Base-by-base conservation (phyloP, 1,140 invertebrate species). In the Ylistrum balloti region DNA sequence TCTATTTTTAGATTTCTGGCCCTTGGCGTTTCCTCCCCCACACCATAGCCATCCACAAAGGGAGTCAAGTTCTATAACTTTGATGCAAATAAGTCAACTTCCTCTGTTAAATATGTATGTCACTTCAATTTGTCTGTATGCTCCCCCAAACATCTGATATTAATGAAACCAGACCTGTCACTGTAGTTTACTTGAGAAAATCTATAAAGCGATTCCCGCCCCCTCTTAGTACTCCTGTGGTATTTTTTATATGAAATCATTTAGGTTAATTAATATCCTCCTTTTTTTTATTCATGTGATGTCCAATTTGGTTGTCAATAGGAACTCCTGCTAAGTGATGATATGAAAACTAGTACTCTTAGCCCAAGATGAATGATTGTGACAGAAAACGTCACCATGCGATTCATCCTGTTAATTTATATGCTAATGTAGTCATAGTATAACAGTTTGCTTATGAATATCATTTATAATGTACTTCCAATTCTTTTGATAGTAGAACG, bases 21-120 rank as follows among this genome's bases (percentile, higher is more conserved):
- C 56, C 56, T n/a, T 28, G n/a, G 56, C 56, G 5, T 74, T 74
- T 74, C 56, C 56, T 74, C 56, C 56, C 56, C 56, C 56, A 74
- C 56, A 74, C n/a, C 56, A 74, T 28, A 74, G n/a, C 0, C 22
- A 3, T 74, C 20, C 17, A 74, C 56, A 74, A 74, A 28, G 56
- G 56, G 56, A 28, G 22, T 74, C 56, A 74, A n/a, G 28, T 74
- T 74, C 28, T 74, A 74, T 74, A 74, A 74, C 28, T 74, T n/a
- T 74, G 56, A 74, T 74, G 15, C 56, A 74, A 74, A 74, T 74
- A 28, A 3, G 56, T 74, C 28, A 9, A 74, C 56, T 74, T 74
- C 56, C 56, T 74, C 56, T n/a, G 56, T 74, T 17, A 74, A 74
- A 74, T 74, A 45, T 45, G 13, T 38, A 1, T 74, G 56, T 74